Conservation (phyloP, 2,888 invertebrate genomes). For the Trilocha varians region DNA sequence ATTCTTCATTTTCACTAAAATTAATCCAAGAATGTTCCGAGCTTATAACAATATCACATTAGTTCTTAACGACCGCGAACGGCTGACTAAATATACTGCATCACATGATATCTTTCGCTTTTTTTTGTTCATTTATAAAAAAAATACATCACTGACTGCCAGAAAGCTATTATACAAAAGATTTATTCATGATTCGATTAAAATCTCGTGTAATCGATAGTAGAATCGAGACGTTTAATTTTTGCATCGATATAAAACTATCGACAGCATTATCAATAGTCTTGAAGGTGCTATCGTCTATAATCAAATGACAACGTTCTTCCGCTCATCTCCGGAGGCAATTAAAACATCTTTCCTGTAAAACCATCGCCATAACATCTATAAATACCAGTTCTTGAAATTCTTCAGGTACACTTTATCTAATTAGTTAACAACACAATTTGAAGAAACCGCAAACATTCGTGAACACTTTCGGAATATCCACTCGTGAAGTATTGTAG, state of each 20-base stretch:
- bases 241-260: neutral
- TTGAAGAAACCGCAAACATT: neutral
- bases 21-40: constrained; percentile 16
- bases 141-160: constrained; percentile 12
- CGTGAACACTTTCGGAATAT: neutral
- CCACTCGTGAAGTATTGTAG: no score
- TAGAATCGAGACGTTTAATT: neutral
- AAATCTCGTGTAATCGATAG: neutral
- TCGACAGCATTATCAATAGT: neutral
- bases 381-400: neutral
- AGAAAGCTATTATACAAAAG: constrained; percentile 7
- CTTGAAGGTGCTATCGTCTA: neutral
- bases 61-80: constrained; percentile 33
- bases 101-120: constrained; percentile 55
- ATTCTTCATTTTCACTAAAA: neutral
- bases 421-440: neutral
- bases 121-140: constrained; percentile 13
- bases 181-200: neutral
- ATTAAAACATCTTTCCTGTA: neutral
- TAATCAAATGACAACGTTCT: neutral
- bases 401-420: constrained; percentile 1
- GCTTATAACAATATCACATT: constrained; percentile 8
- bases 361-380: neutral
- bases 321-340: neutral
- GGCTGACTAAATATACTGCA: constrained; percentile 47